Percentiles rank a stretch among this genome's conserved stretches.
Evolutionary conservation across 2,113 vertebrate genomes (phyloP).

Genomic region (Mesocricetus auratus): DNA sequence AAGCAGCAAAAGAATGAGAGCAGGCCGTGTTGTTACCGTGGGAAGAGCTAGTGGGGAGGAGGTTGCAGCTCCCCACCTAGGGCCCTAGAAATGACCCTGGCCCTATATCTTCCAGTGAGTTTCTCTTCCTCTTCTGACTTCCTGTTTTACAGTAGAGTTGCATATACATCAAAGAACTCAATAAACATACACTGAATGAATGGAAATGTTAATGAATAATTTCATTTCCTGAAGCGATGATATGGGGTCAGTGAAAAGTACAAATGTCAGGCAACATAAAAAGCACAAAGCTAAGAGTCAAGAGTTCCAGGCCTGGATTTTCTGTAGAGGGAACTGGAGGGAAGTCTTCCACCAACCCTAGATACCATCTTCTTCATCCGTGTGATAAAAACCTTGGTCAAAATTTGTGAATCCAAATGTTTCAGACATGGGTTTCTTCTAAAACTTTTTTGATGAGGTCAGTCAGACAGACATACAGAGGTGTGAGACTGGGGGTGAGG

Average conservation of each 20-base stretch:
- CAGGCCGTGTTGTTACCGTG: background rate
- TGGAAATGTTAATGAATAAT: background rate
- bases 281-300: background rate
- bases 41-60: background rate
- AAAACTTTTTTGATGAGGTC: background rate
- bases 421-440: slow-evolving; percentile 13
- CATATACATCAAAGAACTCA: background rate
- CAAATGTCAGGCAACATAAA: background rate
- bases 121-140: background rate
- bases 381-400: background rate
- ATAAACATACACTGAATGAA: background rate
- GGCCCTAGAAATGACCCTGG: background rate
- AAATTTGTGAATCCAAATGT: background rate
- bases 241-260: background rate
- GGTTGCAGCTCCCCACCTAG: background rate
- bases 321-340: background rate
- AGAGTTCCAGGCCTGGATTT: background rate
- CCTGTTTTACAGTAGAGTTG: background rate
- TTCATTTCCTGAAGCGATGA: background rate
- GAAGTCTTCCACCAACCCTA: background rate
- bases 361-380: background rate
- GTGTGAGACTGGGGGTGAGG: background rate
- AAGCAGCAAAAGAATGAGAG: slow-evolving; percentile 10
- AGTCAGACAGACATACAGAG: background rate
- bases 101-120: background rate